Base-by-base conservation (phyloP, 2,888 invertebrate genomes). In the Himalopsyche kuldschensis region DNA sequence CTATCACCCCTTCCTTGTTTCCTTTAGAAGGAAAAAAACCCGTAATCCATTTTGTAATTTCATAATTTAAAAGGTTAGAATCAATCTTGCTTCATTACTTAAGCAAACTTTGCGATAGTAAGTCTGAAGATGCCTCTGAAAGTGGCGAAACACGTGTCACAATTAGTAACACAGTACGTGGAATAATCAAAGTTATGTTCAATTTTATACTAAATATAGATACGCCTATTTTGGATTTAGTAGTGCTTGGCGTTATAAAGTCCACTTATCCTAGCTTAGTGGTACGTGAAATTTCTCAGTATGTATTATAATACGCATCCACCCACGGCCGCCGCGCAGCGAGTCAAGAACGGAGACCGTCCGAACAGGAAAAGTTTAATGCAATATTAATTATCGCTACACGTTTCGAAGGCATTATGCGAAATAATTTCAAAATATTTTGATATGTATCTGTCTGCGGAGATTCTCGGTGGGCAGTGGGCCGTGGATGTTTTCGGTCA, bases 381-480 rank as follows among this genome's bases (percentile, higher is more conserved):
- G 82, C 84, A 78, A 80, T 83, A 84, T 85, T 85, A 83, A 85
- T 85, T 85, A 81, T 81, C 79, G 48, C 83, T 76, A 81, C 84
- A 78, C 75, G 46, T 79, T 79, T 76, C 55, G 80, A 32, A 78
- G 83, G 79, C 80, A 83, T 83, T 81, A 82, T 82, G 85, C 85
- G 85, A 85, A 85, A 85, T 85, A 78, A 85, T 80, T 83, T 85
- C 82, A 77, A 85, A 85, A 84, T 82, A 85, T 84, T 80, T 84
- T 84, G 85, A 84, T 82, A 79, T 78, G 85, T 85, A 85, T 85
- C 85, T 32, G 79, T 46, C 32, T 20, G 78, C 4, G 78, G 31
- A 80, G 84, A 84, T 84, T 84, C 85, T 85, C 85, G 84, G 81
- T 78, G 81, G 76, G 78, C 85, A 83, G 75, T 81, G 75, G 84